Evolutionary conservation across 2,888 invertebrate genomes (phyloP), one percentile per base, ranked within the genome.

Genomic region (Caenorhabditis wallacei): DNA sequence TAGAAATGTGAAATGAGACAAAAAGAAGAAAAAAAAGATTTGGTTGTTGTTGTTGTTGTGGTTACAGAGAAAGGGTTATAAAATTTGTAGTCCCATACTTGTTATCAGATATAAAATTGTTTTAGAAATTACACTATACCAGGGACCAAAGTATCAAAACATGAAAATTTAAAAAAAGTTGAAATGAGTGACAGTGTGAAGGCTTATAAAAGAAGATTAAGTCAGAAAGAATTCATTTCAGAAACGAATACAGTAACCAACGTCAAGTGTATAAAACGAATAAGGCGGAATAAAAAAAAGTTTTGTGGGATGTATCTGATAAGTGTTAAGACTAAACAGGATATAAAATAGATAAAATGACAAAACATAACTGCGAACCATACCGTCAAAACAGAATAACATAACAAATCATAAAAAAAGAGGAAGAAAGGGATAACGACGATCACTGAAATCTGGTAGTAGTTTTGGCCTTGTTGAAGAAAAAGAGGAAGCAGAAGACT

Each of bases 331-430:
- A 54, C 22, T 37, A 43, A 76, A 76, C 76, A 48, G 76, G 76
- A 68, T 76, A 68, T 76, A 30, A 76, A 69, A 61, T 43, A 59
- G 66, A 76, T 40, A 37, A 35, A 46, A 56, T 57, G 43, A 66
- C 75, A 46, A 75, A 22, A 76, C 59, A 76, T 59, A 76, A 76
- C 76, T 68, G 61, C 76, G 40, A 68, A 76, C 76, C 68, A 75
- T 75, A 75, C 57, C 66, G 66, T 66, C 48, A 69, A 70, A 70
- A 78, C 69, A 78, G 69, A 78, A 78, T 61, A 78, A 70, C 78
- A 70, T 63, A 63, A 78, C 69, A 61, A 37, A 68, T 68, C 53
- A 75, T 75, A 51, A 76, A 68, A 72, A 57, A 57, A n/a, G 8
- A n/a, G 35, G 46, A 43, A 53, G 63, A 30, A 30, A 10, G 59